Percentiles rank a stretch among this genome's conserved stretches.
phyloP scores from a whole-genome alignment of 2,888 invertebrate species.

The Oscheius myriophilus region DNA sequence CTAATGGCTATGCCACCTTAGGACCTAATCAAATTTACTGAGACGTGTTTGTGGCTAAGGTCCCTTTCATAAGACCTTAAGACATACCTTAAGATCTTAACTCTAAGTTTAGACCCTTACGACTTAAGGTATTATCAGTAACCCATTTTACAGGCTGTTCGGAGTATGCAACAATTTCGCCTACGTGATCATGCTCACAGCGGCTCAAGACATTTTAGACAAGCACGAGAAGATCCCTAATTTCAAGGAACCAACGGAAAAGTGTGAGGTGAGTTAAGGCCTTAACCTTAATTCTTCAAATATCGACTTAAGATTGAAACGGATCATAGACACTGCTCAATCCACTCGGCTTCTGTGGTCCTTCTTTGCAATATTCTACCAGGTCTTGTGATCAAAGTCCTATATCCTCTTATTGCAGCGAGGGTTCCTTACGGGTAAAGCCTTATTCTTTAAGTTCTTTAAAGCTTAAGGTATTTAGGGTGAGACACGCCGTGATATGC shows the following conservation, averaged over 20 bases:
- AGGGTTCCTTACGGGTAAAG: slow-evolving; percentile 31
- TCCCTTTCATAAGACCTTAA: too few species aligned
- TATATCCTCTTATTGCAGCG: slow-evolving; percentile 31
- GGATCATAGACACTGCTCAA: slow-evolving; percentile 19
- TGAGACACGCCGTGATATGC: slow-evolving; percentile 17
- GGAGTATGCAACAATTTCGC: slow-evolving; percentile 28
- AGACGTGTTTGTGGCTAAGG: too few species aligned
- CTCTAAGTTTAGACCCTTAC: too few species aligned
- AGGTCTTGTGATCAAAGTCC: slow-evolving; percentile 29
- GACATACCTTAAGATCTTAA: too few species aligned
- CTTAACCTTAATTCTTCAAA: not conserved
- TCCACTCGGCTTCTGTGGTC: slow-evolving; percentile 29
- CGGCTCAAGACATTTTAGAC: slow-evolving; percentile 25
- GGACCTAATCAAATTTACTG: too few species aligned
- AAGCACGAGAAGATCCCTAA: slow-evolving; percentile 3
- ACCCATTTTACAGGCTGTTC: slow-evolving; percentile 13
- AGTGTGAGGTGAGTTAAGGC: slow-evolving; percentile 11
- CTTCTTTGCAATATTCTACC: slow-evolving; percentile 36
- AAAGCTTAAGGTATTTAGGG: slow-evolving; percentile 26
- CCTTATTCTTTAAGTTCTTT: slow-evolving; percentile 11
- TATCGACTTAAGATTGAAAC: slow-evolving; percentile 7
- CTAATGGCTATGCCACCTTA: too few species aligned
- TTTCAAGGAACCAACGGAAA: not conserved
- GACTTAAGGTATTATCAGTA: too few species aligned
- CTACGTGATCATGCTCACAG: slow-evolving; percentile 21